Conservation (phyloP, 2,113 vertebrate species). For the Thamnaconus septentrionalis region DNA sequence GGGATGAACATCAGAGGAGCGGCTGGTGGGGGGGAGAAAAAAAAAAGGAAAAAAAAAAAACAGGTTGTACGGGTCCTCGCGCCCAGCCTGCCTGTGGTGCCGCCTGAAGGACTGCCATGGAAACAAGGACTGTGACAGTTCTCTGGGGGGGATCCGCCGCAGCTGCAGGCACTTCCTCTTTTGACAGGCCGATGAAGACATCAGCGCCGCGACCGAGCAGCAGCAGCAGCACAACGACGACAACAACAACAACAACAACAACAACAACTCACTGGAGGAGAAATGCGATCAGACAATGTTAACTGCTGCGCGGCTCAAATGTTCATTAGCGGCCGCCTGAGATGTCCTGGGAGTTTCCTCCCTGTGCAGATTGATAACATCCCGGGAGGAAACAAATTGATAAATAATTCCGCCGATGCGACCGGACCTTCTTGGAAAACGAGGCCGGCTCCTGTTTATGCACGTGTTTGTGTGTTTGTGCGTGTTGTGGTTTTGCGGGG, state of each 20-base stretch:
- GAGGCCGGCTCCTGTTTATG: not conserved
- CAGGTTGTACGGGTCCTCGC: conserved; percentile 82
- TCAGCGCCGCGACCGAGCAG: conserved; percentile 68
- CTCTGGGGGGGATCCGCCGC: conserved; percentile 79
- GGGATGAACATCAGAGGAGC: conserved; percentile 80
- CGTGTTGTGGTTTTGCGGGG: not conserved
- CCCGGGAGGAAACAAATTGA: conserved; percentile 60
- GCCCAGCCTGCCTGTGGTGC: conserved; percentile 81
- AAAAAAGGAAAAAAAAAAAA: conserved; percentile 51
- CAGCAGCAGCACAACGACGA: conserved; percentile 63
- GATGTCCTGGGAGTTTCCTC: conserved; percentile 71
- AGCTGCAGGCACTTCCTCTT: conserved; percentile 80
- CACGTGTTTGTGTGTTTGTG: conserved; percentile 16
- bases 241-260: conserved; percentile 27
- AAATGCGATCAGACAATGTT: conserved; percentile 75
- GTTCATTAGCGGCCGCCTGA: conserved; percentile 76
- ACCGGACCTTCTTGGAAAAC: conserved; percentile 43
- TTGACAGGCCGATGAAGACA: conserved; percentile 85
- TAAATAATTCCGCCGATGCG: conserved; percentile 71
- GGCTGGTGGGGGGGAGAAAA: conserved; percentile 48
- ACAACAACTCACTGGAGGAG: conserved; percentile 45
- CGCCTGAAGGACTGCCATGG: conserved; percentile 86
- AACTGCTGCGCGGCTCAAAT: conserved; percentile 76
- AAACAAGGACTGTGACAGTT: conserved; percentile 82
- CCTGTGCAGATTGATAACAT: conserved; percentile 54